Evolutionary conservation across 2,888 invertebrate species (phyloP).

Genomic region (Phasia obesa): DNA sequence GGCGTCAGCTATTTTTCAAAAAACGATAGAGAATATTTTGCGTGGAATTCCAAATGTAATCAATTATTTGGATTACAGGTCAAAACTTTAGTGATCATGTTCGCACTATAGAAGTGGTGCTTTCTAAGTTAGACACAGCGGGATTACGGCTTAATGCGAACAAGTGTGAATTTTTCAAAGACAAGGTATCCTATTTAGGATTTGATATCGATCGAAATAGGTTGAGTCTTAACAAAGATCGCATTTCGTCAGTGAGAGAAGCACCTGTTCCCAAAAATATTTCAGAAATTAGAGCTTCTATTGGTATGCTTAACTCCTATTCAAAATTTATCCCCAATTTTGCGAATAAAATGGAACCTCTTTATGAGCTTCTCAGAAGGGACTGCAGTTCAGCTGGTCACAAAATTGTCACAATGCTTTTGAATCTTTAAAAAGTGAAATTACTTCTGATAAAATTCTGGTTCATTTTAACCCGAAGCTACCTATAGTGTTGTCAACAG

Average conservation of each 20-base stretch:
- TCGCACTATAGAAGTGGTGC: conserved; percentile 47
- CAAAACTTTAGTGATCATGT: conserved; percentile 31
- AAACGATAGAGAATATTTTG: conserved; percentile 40
- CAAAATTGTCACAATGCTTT: conserved; percentile 73
- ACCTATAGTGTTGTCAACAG: conserved; percentile 66
- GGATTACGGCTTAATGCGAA: conserved; percentile 25
- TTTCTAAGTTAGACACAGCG: conserved; percentile 17
- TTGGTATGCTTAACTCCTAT: conserved; percentile 59
- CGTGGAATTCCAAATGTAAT: conserved; percentile 41
- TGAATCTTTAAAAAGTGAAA: conserved; percentile 73
- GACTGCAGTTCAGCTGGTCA: conserved; percentile 73
- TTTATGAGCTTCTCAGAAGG: conserved; percentile 37
- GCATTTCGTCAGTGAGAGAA: conserved; percentile 29
- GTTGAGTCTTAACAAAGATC: conserved; percentile 43
- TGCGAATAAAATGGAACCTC: conserved; percentile 46
- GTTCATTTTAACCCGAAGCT: conserved; percentile 63
- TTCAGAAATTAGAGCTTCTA: conserved; percentile 46
- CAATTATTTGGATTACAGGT: conserved; percentile 50
- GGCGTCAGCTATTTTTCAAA: conserved; percentile 52
- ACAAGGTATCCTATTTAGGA: conserved; percentile 51
- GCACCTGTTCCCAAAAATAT: conserved; percentile 51
- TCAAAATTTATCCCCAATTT: conserved; percentile 67
- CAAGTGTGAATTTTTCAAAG: conserved; percentile 56
- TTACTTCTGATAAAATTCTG: conserved; percentile 54
- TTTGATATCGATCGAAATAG: conserved; percentile 40